Percentiles rank a stretch among this genome's conserved stretches.
These are phyloP conservation scores for Athetis lepigone DNA, from an alignment of 2,888 invertebrate species.

Conservation along the genomic window DNA sequence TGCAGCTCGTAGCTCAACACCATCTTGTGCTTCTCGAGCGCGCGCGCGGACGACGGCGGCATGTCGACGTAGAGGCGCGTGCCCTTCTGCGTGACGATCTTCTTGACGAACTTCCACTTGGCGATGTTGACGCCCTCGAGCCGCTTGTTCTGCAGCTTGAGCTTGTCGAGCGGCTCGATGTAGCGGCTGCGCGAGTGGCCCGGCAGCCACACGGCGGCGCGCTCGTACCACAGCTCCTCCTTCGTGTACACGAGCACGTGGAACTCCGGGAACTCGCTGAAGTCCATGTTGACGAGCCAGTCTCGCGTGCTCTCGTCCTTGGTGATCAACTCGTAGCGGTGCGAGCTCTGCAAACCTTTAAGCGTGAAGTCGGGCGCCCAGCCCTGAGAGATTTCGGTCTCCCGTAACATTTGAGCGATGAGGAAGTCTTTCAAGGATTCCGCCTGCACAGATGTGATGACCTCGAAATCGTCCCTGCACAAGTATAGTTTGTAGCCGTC, in stretches of 20 bases:
- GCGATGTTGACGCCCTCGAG: conserved; percentile 76
- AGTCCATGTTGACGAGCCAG: conserved; percentile 81
- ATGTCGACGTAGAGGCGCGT: conserved; percentile 85
- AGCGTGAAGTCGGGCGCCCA: conserved; percentile 81
- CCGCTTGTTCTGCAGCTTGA: conserved; percentile 80
- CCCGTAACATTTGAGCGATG: conserved; percentile 74
- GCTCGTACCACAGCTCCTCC: conserved; percentile 85
- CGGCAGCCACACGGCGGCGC: conserved; percentile 85
- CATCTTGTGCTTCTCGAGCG: conserved; percentile 80
- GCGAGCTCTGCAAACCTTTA: conserved; percentile 77
- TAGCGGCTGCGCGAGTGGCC: conserved; percentile 79
- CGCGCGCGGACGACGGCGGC: conserved; percentile 82
- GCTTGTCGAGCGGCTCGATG: conserved; percentile 79
- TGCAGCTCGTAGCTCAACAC: conserved; percentile 84
- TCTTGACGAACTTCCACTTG: conserved; percentile 86
- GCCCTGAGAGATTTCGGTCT: conserved; percentile 68
- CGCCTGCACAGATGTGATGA: conserved; percentile 73
- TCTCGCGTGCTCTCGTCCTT: conserved; percentile 75
- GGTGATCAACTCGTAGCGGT: conserved; percentile 79
- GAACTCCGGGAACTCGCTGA: conserved; percentile 74
- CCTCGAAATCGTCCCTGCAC: conserved; percentile 82
- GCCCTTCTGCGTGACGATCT: conserved; percentile 78
- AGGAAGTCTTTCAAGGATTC: conserved; percentile 76
- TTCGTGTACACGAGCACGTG: conserved; percentile 81
- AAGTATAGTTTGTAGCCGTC: conserved; percentile 75